A percentile compares a stretch with the other conserved stretches of the same genome.
Conservation (phyloP, 2,113 vertebrate genomes). For the Sceloporus undulatus region DNA sequence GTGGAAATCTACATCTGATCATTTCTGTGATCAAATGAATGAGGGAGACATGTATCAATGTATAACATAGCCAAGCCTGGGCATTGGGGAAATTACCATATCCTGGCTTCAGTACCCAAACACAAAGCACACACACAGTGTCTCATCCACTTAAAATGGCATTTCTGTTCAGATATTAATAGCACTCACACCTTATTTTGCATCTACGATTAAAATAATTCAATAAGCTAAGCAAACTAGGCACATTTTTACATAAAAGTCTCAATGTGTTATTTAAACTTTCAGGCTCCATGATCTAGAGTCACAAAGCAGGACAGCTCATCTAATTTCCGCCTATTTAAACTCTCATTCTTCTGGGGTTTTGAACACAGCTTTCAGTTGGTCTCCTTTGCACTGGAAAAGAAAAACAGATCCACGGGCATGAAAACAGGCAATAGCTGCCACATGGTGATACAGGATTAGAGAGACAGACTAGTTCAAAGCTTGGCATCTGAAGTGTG, state of each 20-base stretch:
- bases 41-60: too few species aligned
- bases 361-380: not conserved
- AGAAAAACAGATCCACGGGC: rapidly evolving
- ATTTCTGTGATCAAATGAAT: too few species aligned
- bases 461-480: not conserved
- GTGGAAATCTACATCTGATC: too few species aligned
- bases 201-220: not conserved
- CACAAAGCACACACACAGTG: not conserved
- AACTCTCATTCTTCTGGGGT: not conserved
- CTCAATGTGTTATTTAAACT: not conserved
- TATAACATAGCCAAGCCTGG: too few species aligned
- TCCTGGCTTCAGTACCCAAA: too few species aligned
- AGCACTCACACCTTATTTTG: not conserved
- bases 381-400: not conserved
- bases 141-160: not conserved
- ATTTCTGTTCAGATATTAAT: not conserved
- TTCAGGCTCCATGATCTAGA: not conserved
- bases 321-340: constrained; percentile 5
- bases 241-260: not conserved
- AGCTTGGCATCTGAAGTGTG: not conserved
- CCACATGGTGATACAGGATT: not conserved
- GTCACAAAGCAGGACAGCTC: not conserved
- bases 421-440: not conserved
- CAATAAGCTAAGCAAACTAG: not conserved
- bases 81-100: too few species aligned